Conservation (phyloP, 2,113 vertebrate genomes). For the Mola mola region DNA sequence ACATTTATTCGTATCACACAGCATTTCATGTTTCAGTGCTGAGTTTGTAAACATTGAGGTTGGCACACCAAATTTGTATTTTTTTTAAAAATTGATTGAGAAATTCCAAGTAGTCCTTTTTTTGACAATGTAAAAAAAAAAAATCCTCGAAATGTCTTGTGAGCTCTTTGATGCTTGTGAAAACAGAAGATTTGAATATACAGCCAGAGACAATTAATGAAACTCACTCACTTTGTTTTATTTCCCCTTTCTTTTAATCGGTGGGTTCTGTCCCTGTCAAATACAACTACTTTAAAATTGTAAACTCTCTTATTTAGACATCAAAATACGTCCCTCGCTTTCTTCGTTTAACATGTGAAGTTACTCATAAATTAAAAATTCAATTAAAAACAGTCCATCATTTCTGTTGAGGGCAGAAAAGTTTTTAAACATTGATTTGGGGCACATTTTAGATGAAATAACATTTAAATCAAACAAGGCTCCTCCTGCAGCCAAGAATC, state of each 20-base stretch:
- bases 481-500: constrained; percentile 37
- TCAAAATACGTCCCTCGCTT: not conserved
- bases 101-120: too few relatives aligned
- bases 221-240: too few relatives aligned
- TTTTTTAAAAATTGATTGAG: too few relatives aligned
- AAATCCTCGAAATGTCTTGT: too few relatives aligned
- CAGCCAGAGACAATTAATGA: too few relatives aligned
- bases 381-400: not conserved
- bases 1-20: too few relatives aligned
- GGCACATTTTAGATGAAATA: constrained; percentile 39
- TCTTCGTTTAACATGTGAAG: not conserved
- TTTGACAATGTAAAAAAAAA: too few relatives aligned
- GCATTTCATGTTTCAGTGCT: too few relatives aligned
- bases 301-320: not conserved
- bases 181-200: too few relatives aligned
- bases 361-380: not conserved
- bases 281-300: not conserved
- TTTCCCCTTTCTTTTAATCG: not conserved
- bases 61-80: too few relatives aligned
- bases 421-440: constrained; percentile 29
- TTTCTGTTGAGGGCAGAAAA: constrained; percentile 7
- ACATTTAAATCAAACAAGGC: constrained; percentile 35
- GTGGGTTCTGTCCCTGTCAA: not conserved
- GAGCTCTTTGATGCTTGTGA: too few relatives aligned
- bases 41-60: too few relatives aligned